Base-by-base conservation (phyloP, 1,140 invertebrate species). In the Asbolus verrucosus region DNA sequence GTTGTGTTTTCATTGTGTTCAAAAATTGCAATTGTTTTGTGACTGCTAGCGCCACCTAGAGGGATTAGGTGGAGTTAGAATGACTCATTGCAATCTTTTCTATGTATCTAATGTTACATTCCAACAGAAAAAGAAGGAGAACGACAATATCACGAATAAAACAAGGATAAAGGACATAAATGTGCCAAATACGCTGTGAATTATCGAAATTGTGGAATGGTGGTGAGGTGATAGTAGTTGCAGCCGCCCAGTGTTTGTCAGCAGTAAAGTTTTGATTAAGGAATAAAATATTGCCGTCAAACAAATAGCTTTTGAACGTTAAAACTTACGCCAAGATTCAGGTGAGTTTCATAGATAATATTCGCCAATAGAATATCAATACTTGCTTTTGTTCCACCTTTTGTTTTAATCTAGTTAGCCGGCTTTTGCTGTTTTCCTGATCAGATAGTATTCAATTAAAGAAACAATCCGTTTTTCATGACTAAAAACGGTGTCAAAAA, bases 241-340 rank as follows among this genome's bases (percentile, higher is more conserved):
- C 21, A 63, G 33, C 61, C 61, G 61, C 61, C 61, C 61, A 63
- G 61, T 33, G 61, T 63, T 38, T 63, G 59, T 63, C 61, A 63
- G 31, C 61, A 39, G 61, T 36, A 41, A 38, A 41, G 33, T 63
- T 62, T 63, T 63, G 61, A 36, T 63, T 63, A 63, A 63, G 21
- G n/a, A n/a, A 19, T 36, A 27, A 24, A 30, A 54, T 14, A 27
- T 11, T 27, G n/a, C n/a, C 11, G 14, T 54, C 46, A 24, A 30
- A 30, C 11, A 13, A 5, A 13, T 30, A 27, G 24, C 3, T 54
- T 54, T 54, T 6, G 1, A 11, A 2, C 6, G 21, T 6, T 3
- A 13, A 54, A 54, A 27, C 21, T 21, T 13, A 19, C 46, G 13
- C 2, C 4, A 27, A 16, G 18, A n/a, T 8, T 27, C 9, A 54